These are phyloP conservation scores for Siniperca scherzeri DNA, from an alignment of 2,797 vertebrate genomes.

Conservation along the genomic window DNA sequence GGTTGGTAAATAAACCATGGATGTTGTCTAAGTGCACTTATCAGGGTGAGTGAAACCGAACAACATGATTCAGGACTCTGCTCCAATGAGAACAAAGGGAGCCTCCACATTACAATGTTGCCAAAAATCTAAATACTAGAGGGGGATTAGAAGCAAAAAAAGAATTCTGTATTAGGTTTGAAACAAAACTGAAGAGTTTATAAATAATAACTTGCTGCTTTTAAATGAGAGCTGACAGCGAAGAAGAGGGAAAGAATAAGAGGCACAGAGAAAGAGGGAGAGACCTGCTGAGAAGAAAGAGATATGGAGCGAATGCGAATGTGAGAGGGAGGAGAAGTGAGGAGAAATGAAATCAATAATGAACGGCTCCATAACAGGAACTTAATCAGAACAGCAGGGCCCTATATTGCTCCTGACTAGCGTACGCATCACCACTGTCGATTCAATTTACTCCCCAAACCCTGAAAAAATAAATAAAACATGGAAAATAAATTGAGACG, in stretches of 20 bases:
- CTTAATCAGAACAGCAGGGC: constrained; percentile 88
- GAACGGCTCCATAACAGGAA: constrained; percentile 86
- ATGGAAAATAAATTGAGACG: constrained; percentile 89
- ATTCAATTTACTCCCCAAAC: constrained; percentile 88
- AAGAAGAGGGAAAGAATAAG: constrained; percentile 52
- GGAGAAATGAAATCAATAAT: constrained; percentile 87
- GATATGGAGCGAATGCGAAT: constrained; percentile 69
- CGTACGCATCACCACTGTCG: constrained; percentile 81
- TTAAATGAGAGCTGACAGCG: constrained; percentile 68
- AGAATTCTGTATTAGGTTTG: constrained; percentile 34
- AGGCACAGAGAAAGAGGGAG: constrained; percentile 47
- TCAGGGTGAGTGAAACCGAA: constrained; percentile 30
- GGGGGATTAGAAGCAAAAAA: constrained; percentile 26
- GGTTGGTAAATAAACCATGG: constrained; percentile 49
- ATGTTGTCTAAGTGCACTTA: constrained; percentile 42
- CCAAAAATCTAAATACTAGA: constrained; percentile 24
- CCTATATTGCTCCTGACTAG: constrained; percentile 88
- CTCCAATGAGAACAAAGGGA: constrained; percentile 33
- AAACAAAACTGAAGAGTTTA: constrained; percentile 56
- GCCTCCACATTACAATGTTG: constrained; percentile 2
- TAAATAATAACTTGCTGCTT: constrained; percentile 66
- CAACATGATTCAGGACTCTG: constrained; percentile 33
- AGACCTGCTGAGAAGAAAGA: constrained; percentile 75
- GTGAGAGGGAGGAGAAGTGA: constrained; percentile 75
- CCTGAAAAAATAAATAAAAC: constrained; percentile 89